Evolutionary conservation across 2,113 vertebrate genomes (phyloP).

Genomic region (Todiramphus chloris): DNA sequence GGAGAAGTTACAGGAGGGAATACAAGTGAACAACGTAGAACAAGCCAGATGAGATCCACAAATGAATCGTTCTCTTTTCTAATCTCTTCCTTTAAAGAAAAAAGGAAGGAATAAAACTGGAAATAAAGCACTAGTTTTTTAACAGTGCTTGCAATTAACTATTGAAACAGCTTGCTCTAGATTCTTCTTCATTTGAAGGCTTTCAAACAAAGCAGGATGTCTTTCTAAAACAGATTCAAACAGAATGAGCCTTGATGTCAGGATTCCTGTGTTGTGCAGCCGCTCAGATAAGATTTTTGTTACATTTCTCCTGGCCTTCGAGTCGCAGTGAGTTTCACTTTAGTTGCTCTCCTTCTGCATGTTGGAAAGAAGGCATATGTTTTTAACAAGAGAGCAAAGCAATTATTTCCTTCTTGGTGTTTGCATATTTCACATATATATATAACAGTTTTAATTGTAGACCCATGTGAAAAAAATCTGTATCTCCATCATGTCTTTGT

Average conservation of each 20-base stretch:
- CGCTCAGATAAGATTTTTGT: neutral
- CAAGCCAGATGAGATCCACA: neutral
- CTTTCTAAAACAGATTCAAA: neutral
- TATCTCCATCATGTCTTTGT: neutral
- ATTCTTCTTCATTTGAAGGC: neutral
- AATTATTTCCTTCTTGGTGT: neutral
- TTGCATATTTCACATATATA: neutral
- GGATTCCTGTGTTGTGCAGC: neutral
- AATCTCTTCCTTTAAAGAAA: slow-evolving; percentile 24
- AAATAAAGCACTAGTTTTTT: slow-evolving; percentile 16
- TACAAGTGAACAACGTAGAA: neutral
- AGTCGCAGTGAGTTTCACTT: neutral
- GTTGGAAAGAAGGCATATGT: neutral
- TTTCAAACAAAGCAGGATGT: neutral
- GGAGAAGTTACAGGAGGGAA: neutral
- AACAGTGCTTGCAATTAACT: neutral
- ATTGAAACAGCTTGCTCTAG: neutral
- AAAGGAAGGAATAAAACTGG: neutral
- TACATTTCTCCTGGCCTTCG: neutral
- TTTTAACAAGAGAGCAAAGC: neutral
- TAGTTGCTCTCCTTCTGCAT: neutral
- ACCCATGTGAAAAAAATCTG: neutral
- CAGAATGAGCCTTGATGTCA: neutral
- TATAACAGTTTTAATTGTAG: neutral
- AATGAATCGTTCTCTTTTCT: neutral